Evolutionary conservation across 35 echinoderm and acorn worm species (phyloP), one percentile per base, ranked within the genome.

Genomic region (Apostichopus californicus): DNA sequence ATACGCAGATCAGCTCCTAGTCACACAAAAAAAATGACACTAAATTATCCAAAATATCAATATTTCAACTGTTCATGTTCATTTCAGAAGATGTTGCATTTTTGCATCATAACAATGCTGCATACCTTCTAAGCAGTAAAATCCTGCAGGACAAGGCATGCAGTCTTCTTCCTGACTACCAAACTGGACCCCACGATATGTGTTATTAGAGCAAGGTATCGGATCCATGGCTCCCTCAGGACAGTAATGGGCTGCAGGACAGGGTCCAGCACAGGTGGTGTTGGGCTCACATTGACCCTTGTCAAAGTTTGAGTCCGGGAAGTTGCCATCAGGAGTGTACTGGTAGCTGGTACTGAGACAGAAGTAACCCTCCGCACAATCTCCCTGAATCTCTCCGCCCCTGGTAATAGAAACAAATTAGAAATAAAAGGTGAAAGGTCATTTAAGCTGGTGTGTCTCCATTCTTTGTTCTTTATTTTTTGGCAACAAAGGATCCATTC

Each of bases 341-440:
- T 96, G 92, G 23, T 92, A 93, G 82, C 97, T 98, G 0, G 72
- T 58, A 75, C 94, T 94, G 6, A 98, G 88, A 63, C 97, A 98
- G 83, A 98, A 95, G 89, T 98, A 98, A 7, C 97, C 97, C 91
- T 94, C 94, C 0, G 97, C 87, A 73, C 97, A 98, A 77, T 92
- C 77, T 54, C 93, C 97, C 65, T 93, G 90, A 9, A 94, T 92
- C 83, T 95, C 87, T 20, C 97, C 97, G 81, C 97, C 97, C 73
- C 97, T 98, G 90, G 20, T 28, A 34, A 46, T 46, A 46, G 34
- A 46, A 46, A 46, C 0, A 46, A 46, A 34, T 3, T 46, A 46
- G 34, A 46, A 46, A 46, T 46, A 46, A 3, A 46, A 46, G 34
- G 34, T 46, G 34, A 46, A 46, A 4, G 34, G 34, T 46, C 34